Base-by-base conservation (phyloP, 2,113 vertebrate species). In the Todiramphus chloris region DNA sequence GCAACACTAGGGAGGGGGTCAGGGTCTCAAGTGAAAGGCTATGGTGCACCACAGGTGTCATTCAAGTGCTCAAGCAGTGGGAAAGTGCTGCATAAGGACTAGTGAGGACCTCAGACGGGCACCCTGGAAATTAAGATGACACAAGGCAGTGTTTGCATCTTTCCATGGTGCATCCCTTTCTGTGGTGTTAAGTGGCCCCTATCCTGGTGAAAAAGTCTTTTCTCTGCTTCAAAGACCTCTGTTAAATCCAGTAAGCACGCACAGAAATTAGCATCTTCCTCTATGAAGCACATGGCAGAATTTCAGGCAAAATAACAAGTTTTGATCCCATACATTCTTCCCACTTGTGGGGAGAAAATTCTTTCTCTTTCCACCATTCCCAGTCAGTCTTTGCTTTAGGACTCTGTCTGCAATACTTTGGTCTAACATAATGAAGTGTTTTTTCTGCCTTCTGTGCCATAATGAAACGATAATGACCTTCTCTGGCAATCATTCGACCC, bases 391-490 rank as follows among this genome's bases (percentile, higher is more conserved):
- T 94, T 97, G 92, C 88, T 97, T 96, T 85, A 97, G 94, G 70
- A 94, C 77, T 90, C 91, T 92, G 93, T 89, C 97, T 97, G 90
- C 96, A 97, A 94, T 91, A 96, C 94, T 94, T 97, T 91, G 90
- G 83, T 97, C 95, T 95, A 95, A 97, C 84, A 93, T 92, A 97
- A 95, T 90, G 92, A 96, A 83, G 79, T 97, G 95, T 70, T 96
- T 97, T 97, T 97, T 95, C 89, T 97, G 95, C 89, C 90, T 96
- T 97, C 83, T 96, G 90, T 96, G 96, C 94, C 93, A 85, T 96
- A 97, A 96, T 95, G 95, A 97, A 97, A 96, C n/a, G 58, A 94
- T 89, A 96, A 97, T 70, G 30, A 96, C 95, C 96, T 97, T 95
- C 95, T 90, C 93, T 97, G 96, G 95, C 97, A 96, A 87, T 79